phyloP scores from a whole-genome alignment of 2,888 invertebrate genomes.

The Zygothrica quintamaculata region DNA sequence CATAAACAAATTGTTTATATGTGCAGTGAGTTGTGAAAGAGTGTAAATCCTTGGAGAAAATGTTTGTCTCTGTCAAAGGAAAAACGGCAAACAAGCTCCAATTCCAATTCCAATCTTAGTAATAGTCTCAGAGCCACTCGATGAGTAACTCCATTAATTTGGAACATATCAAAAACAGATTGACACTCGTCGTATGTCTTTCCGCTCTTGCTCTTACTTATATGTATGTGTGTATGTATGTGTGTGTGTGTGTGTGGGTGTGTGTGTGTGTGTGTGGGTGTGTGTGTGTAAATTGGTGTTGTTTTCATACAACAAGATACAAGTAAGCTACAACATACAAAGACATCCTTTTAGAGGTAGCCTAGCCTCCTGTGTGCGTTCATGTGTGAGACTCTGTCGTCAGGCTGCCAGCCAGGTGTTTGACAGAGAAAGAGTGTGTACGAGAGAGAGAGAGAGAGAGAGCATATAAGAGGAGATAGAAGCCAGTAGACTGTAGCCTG shows the following conservation, averaged over 20 bases:
- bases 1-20: constrained; percentile 16
- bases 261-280: constrained; percentile 11
- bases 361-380: constrained; percentile 56
- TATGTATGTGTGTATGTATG: no score
- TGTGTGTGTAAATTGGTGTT: constrained; percentile 20
- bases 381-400: constrained; percentile 54
- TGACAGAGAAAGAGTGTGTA: not conserved
- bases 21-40: constrained; percentile 11
- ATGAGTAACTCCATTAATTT: constrained; percentile 70
- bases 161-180: constrained; percentile 64
- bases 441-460: no score
- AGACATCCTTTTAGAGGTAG: constrained; percentile 50
- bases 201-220: constrained; percentile 8
- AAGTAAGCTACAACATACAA: not conserved
- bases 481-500: not conserved
- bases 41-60: no score
- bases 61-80: no score
- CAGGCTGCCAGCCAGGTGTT: constrained; percentile 48
- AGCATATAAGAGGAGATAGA: not conserved
- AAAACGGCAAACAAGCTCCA: no score
- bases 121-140: constrained; percentile 24
- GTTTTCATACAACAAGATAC: constrained; percentile 28
- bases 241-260: constrained; percentile 10
- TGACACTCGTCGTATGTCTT: constrained; percentile 49
- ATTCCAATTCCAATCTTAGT: not conserved